Evolutionary conservation across 1,140 invertebrate species (phyloP).

Genomic region (Trissolcus basalis): DNA sequence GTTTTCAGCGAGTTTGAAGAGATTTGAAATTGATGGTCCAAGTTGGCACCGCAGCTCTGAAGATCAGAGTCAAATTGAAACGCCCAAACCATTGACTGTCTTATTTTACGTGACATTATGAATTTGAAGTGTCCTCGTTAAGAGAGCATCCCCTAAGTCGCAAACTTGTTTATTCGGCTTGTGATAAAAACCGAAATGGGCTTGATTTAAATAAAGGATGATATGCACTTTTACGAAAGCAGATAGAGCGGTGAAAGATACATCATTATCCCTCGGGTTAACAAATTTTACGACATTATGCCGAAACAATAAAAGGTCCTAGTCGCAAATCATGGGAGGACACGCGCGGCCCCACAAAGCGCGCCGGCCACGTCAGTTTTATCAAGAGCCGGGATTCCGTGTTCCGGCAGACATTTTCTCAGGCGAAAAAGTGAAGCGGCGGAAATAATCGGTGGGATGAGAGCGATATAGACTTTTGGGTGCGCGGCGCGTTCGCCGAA

Average conservation of each 20-base stretch:
- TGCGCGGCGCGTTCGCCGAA: conserved; percentile 64
- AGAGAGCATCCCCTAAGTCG: no score
- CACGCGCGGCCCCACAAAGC: conserved; percentile 37
- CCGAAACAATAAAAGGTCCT: conserved; percentile 41
- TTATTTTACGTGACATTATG: no score
- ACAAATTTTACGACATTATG: conserved; percentile 51
- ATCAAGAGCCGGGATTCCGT: conserved; percentile 31
- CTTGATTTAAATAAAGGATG: conserved; percentile 1
- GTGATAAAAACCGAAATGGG: no score
- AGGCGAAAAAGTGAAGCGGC: conserved; percentile 14
- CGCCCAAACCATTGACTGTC: no score
- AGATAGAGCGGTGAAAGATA: conserved; percentile 15
- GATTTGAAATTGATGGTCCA: no score
- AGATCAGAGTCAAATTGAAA: no score
- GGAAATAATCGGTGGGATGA: conserved; percentile 26
- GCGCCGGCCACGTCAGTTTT: conserved; percentile 1
- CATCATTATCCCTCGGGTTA: conserved; percentile 14
- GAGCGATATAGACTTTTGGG: conserved; percentile 22
- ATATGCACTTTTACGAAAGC: conserved; percentile 16
- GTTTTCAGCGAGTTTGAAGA: no score
- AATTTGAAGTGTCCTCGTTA: no score
- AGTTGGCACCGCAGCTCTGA: no score
- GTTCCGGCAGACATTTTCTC: conserved; percentile 23
- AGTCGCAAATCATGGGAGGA: conserved; percentile 43
- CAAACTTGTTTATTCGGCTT: no score